Evolutionary conservation across 2,797 vertebrate species (phyloP), one percentile per base, ranked within the genome.

Genomic region (Caiman crocodilus): DNA sequence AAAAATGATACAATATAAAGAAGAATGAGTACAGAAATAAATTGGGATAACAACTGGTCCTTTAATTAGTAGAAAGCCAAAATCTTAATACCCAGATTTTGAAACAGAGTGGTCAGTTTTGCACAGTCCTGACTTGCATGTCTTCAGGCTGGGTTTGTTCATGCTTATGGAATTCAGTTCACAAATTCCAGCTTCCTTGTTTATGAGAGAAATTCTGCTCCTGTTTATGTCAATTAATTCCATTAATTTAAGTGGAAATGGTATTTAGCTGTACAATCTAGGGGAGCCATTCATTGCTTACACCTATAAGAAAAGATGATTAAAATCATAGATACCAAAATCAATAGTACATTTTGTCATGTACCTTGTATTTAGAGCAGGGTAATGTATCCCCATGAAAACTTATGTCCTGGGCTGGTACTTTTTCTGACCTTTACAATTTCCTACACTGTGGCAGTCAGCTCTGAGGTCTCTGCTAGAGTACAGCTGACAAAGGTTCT

Each of bases 201-300:
- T 30, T 79, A 65, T 75, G 74, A 95, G 90, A 81, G 56, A 90
- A 93, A 94, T 84, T 93, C 73, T 73, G 63, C 77, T 93, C 83
- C 32, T 67, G 91, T 93, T 94, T 87, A 90, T 90, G 94, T 92
- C 4, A 84, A 50, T 50, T 50, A 50, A 50, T 50, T 50, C 42
- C 93, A 92, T 90, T 88, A 79, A 87, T 96, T 96, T 96, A 59
- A 92, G 84, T 77, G 32, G 80, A 94, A 95, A 57, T 94, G 86
- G 79, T 95, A 95, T 94, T 93, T 82, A 94, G 82, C 64, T 88
- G 69, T 73, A 77, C 90, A 88, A 77, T 78, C 94, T 78, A 90
- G 73, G 91, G 79, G 86, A 96, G 63, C 50, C 83, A 58, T 93
- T 93, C 79, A 87, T 79, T 93, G 84, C 67, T 94, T 94, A 90